These are phyloP conservation scores for Micromussa lordhowensis DNA, from an alignment of 92 coral and sea anemone genomes.

Conservation along the genomic window DNA sequence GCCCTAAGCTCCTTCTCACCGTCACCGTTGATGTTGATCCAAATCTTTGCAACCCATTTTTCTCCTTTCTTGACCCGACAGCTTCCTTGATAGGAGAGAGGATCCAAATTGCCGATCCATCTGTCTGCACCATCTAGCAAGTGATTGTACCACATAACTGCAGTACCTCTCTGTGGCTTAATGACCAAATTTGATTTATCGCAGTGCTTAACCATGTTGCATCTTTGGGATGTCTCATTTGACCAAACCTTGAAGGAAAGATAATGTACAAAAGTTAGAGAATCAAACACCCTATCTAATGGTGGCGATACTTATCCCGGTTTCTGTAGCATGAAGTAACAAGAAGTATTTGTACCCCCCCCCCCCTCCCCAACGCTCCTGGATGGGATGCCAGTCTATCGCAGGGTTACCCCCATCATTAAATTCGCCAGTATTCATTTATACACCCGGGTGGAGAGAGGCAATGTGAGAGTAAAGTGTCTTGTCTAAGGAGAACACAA, in stretches of 20 bases:
- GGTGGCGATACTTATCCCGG: too few relatives aligned
- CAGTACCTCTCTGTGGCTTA: conserved; percentile 88
- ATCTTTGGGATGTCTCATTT: conserved; percentile 74
- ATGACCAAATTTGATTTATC: conserved; percentile 76
- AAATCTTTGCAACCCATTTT: conserved; percentile 93
- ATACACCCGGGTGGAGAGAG: too few relatives aligned
- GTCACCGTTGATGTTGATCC: conserved; percentile 90
- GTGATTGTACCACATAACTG: conserved; percentile 92
- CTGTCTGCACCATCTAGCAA: conserved; percentile 65
- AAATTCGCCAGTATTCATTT: too few relatives aligned
- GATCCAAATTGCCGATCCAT: conserved; percentile 90
- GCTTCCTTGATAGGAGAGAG: conserved; percentile 88
- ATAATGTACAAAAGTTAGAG: neutral
- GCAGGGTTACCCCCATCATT: too few relatives aligned
- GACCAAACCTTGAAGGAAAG: conserved; percentile 76
- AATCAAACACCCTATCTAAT: too few relatives aligned
- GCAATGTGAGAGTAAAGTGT: too few relatives aligned
- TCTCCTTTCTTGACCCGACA: conserved; percentile 84
- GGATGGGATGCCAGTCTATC: too few relatives aligned
- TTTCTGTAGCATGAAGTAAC: too few relatives aligned
- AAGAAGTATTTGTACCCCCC: too few relatives aligned
- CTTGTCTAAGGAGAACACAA: too few relatives aligned
- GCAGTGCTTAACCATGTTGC: conserved; percentile 90
- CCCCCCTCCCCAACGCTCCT: too few relatives aligned
- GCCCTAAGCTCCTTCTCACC: conserved; percentile 81